Conservation (phyloP, 2,113 vertebrate species). For the Oncorhynchus kisutch region DNA sequence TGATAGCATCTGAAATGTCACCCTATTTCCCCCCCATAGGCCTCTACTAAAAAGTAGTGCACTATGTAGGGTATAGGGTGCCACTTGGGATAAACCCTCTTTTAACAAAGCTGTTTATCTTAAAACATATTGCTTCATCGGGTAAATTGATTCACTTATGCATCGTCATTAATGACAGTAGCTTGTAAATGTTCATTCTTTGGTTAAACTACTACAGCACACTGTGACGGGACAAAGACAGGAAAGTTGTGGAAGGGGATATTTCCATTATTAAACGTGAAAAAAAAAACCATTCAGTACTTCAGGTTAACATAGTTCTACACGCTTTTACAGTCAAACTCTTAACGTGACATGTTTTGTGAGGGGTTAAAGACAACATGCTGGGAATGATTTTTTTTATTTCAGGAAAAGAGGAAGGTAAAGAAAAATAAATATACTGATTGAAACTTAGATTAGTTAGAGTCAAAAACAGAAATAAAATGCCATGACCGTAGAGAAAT, state of each 20-base stretch:
- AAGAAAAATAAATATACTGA: conserved; percentile 39
- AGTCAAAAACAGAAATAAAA: conserved; percentile 54
- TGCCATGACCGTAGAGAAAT: conserved; percentile 17
- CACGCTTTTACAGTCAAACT: conserved; percentile 30
- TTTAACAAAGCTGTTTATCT: conserved; percentile 9
- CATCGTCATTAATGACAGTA: conserved; percentile 40
- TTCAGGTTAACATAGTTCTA: conserved; percentile 12
- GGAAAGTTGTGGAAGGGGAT: neutral
- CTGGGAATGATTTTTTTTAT: neutral
- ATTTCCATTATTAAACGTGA: conserved; percentile 21
- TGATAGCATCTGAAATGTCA: neutral
- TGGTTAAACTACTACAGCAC: neutral
- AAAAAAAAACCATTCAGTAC: conserved; percentile 29
- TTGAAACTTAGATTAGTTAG: conserved; percentile 8
- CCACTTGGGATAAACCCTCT: neutral
- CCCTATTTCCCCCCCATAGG: conserved; percentile 3
- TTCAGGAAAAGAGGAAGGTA: neutral
- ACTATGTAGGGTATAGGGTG: no score
- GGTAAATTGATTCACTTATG: conserved; percentile 38
- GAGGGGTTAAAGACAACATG: conserved; percentile 2
- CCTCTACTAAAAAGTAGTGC: no score
- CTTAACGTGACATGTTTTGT: conserved; percentile 4
- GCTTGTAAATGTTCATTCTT: conserved; percentile 16
- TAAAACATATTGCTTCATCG: conserved; percentile 4
- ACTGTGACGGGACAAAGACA: neutral